Conservation (phyloP, 2,888 invertebrate species). For the Hydriomena furcata region DNA sequence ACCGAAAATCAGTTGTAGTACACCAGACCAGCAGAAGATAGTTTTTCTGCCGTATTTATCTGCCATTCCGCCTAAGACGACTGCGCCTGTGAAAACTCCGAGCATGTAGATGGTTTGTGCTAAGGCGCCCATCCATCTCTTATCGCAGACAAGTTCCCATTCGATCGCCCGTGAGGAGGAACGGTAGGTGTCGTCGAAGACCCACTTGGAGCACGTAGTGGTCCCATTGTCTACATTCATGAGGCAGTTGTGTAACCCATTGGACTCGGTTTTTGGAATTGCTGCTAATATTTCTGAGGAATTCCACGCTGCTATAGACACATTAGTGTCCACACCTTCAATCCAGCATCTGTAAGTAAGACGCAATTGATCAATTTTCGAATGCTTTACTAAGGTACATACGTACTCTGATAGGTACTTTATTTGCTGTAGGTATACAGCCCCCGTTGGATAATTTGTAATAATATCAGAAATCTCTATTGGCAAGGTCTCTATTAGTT, state of each 20-base stretch:
- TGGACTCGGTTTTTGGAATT: constrained; percentile 81
- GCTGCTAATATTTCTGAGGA: constrained; percentile 77
- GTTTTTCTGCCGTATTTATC: constrained; percentile 93
- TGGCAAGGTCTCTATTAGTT: no score
- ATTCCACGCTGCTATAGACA: constrained; percentile 81
- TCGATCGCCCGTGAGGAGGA: constrained; percentile 90
- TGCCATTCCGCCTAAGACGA: constrained; percentile 90
- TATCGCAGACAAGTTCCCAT: constrained; percentile 92
- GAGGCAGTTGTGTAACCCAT: constrained; percentile 85
- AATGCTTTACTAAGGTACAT: no score
- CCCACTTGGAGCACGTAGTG: constrained; percentile 80
- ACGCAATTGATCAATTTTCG: not conserved
- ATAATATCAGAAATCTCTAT: no score
- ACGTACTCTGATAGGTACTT: no score
- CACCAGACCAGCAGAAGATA: constrained; percentile 91
- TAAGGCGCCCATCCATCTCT: constrained; percentile 91
- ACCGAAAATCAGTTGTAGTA: constrained; percentile 88
- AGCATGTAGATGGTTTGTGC: constrained; percentile 92
- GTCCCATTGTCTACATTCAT: constrained; percentile 73
- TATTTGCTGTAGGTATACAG: no score
- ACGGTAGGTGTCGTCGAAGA: constrained; percentile 89
- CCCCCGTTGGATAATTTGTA: no score
- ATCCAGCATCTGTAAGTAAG: constrained; percentile 83
- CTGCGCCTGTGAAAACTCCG: constrained; percentile 93
- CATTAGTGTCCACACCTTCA: constrained; percentile 84